Evolutionary conservation across 2,797 vertebrate species (phyloP).

Genomic region (Alcedo atthis): DNA sequence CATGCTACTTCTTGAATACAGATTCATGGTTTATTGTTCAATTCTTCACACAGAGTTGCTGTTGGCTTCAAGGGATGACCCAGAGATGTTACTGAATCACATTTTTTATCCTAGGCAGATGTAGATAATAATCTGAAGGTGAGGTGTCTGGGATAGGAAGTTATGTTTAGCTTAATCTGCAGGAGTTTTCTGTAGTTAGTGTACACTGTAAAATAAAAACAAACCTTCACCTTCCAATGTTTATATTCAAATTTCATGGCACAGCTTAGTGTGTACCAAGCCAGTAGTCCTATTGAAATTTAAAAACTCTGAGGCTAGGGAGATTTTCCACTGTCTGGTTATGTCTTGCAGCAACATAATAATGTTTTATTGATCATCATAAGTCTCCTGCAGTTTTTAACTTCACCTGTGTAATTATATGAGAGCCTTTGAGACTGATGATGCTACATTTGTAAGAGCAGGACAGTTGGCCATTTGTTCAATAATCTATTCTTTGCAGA

Average conservation of each 20-base stretch:
- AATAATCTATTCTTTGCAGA: not conserved
- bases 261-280: not conserved
- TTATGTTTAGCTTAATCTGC: not conserved
- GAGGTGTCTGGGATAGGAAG: not conserved
- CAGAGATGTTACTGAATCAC: not conserved
- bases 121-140: not conserved
- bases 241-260: not conserved
- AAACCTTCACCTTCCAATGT: not conserved
- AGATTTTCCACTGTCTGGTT: not conserved
- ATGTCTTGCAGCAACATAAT: not conserved
- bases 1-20: slow-evolving; percentile 17
- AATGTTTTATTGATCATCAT: not conserved
- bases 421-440: not conserved
- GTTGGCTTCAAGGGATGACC: not conserved
- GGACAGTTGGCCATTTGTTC: not conserved
- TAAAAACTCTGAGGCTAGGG: not conserved
- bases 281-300: not conserved
- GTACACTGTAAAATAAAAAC: not conserved
- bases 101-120: not conserved
- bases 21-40: slow-evolving; percentile 21
- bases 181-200: not conserved
- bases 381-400: not conserved
- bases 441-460: not conserved
- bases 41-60: not conserved
- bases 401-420: not conserved